These are phyloP conservation scores for Lota lota DNA, from an alignment of 2,113 vertebrate genomes.

Conservation along the genomic window DNA sequence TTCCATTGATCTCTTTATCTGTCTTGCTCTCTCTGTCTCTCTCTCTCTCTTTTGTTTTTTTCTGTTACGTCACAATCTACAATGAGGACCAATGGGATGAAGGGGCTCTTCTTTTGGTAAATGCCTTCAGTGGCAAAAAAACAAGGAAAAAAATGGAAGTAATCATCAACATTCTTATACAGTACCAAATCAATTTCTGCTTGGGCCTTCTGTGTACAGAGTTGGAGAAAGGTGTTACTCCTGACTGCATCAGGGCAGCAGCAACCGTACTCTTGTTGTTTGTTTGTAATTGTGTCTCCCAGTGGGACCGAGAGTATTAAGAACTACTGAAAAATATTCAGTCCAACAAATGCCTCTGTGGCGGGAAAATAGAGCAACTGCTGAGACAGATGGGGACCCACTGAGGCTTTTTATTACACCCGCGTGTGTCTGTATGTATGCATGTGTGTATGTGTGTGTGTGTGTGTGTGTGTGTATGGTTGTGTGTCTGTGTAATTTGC, in stretches of 20 bases:
- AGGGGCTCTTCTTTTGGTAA: constrained; percentile 68
- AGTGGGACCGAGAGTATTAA: constrained; percentile 23
- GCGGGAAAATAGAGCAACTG: not conserved
- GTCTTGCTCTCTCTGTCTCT: constrained; percentile 4
- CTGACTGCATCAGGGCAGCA: constrained; percentile 25
- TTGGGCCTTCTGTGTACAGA: constrained; percentile 7
- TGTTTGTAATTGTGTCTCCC: constrained; percentile 38
- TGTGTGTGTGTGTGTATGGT: not conserved
- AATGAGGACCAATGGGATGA: constrained; percentile 61
- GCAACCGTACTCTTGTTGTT: constrained; percentile 31
- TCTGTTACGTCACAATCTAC: constrained; percentile 27
- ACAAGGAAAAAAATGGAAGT: constrained; percentile 5
- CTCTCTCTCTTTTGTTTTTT: constrained; percentile 12
- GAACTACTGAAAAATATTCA: constrained; percentile 5
- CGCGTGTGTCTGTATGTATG: not conserved
- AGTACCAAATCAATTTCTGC: constrained; percentile 28
- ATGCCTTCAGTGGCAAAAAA: constrained; percentile 51
- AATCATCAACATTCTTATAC: not conserved
- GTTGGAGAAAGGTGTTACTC: not conserved
- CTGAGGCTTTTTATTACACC: constrained; percentile 27
- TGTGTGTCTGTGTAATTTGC: not conserved
- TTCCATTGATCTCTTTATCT: constrained; percentile 10
- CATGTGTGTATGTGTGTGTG: not conserved
- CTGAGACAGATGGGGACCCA: constrained; percentile 30
- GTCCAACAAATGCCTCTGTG: constrained; percentile 17